A percentile compares a stretch with the other conserved stretches of the same genome.
phyloP scores from a whole-genome alignment of 2,113 vertebrate species.

The Jaculus jaculus region DNA sequence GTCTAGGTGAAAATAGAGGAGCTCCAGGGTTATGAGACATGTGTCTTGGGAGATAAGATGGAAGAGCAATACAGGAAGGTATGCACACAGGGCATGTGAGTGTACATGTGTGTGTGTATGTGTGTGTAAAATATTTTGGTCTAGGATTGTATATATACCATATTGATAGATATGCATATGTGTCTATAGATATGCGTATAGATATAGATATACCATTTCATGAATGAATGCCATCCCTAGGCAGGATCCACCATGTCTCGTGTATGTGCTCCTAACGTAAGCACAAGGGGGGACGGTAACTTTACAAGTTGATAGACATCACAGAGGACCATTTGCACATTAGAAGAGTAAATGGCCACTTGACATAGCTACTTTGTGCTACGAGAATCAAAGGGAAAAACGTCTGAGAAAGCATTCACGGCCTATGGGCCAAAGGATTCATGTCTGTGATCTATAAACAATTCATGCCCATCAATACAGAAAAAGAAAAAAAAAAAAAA shows the following conservation, averaged over 20 bases:
- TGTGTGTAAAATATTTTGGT: too few species aligned
- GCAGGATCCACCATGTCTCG: background rate
- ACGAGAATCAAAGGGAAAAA: slow-evolving; percentile 24
- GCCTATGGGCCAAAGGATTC: background rate
- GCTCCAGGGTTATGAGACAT: too few species aligned
- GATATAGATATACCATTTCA: background rate
- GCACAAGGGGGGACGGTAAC: background rate
- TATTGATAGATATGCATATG: too few species aligned
- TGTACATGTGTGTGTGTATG: too few species aligned
- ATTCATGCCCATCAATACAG: background rate
- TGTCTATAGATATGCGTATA: too few species aligned
- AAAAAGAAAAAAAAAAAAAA: background rate
- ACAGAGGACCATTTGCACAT: background rate
- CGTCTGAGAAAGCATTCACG: slow-evolving; percentile 20
- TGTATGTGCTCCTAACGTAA: background rate
- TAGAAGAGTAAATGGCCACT: slow-evolving; percentile 4
- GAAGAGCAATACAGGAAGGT: too few species aligned
- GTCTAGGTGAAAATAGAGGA: too few species aligned
- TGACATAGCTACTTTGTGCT: background rate
- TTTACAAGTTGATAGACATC: background rate
- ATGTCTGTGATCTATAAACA: background rate
- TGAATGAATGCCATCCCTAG: background rate
- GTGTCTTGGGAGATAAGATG: too few species aligned
- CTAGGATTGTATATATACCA: too few species aligned
- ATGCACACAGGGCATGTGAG: too few species aligned